Evolutionary conservation across 2,888 invertebrate genomes (phyloP).

Genomic region (Sturmia bella): DNA sequence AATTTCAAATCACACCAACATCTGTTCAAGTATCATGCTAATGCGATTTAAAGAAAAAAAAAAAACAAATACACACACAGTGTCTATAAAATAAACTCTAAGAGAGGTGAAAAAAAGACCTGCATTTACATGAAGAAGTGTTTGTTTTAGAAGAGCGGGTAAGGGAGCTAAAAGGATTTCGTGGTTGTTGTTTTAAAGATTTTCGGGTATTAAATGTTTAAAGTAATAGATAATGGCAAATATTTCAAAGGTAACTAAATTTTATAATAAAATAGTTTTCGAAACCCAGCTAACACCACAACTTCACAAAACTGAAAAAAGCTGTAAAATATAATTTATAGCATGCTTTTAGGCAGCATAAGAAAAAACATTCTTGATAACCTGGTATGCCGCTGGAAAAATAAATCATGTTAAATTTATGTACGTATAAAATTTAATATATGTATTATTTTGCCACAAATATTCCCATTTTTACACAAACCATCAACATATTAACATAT

Average conservation of each 20-base stretch:
- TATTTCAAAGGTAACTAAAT: background rate
- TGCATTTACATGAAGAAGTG: background rate
- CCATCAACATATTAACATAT: slow-evolving; percentile 59
- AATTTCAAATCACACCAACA: slow-evolving; percentile 80
- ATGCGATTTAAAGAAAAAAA: slow-evolving; percentile 72
- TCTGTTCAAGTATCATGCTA: slow-evolving; percentile 80
- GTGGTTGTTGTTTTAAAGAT: slow-evolving; percentile 22
- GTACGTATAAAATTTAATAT: background rate
- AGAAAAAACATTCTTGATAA: slow-evolving; percentile 11
- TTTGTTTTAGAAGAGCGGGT: slow-evolving; percentile 7
- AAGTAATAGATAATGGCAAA: background rate
- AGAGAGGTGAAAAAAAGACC: background rate
- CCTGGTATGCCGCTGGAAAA: slow-evolving; percentile 9
- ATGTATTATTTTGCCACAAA: slow-evolving; percentile 10
- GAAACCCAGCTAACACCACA: too few relatives aligned
- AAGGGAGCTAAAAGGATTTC: background rate
- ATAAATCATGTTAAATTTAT: slow-evolving; percentile 54
- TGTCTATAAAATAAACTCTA: slow-evolving; percentile 28
- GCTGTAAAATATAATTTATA: slow-evolving; percentile 13
- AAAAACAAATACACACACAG: background rate
- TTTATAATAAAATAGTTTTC: background rate
- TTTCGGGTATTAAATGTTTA: slow-evolving; percentile 21
- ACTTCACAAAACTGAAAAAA: too few relatives aligned
- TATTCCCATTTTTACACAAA: background rate
- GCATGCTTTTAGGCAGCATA: slow-evolving; percentile 34